Evolutionary conservation across 30 jellyfish, hydroid and myxozoan genomes (phyloP), one percentile per base, ranked within the genome.

Genomic region (Chironex yamaguchii): DNA sequence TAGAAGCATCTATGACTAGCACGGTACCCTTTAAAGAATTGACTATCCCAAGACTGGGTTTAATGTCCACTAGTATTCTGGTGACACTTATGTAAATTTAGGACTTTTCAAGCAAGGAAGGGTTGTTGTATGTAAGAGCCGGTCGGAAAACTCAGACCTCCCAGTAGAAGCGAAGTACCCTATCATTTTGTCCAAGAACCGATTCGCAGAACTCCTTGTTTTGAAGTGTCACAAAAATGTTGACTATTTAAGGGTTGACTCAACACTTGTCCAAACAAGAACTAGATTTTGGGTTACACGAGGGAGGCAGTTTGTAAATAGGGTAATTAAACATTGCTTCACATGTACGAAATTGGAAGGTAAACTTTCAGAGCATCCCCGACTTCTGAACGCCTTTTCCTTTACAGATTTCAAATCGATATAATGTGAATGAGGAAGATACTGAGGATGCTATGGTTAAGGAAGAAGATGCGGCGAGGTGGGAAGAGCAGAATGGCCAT

Each of bases 261-360:
- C 84, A n/a, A 81, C 92, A 28, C 68, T 81, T 23, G 65, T 85
- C 14, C 85, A 81, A 68, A 36, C 68, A 27, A 42, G 92, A 33
- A 65, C 86, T 26, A 81, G 86, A 49, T 81, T 81, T 49, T 81
- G 92, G 92, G 62, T 81, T 3, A 31, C 86, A 17, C 49, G 36
- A 36, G 92, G 92, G 12, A 81, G 92, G 34, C 92, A 81, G 66
- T 66, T 64, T 65, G 92, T 81, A 24, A 81, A n/a, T 42, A 81
- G 63, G 42, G 26, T 64, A 2, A 36, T 81, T 9, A 68, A 49
- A 68, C 62, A 28, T 65, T 81, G 92, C 68, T 68, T 81, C 24
- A 21, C 35, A 36, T 84, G 95, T 58, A 71, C 32, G 53, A 13
- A 62, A 30, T 34, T 52, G 0, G 87, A 83, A 20, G 88, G 76